Evolutionary conservation across 2,888 invertebrate species (phyloP).

Genomic region (Machimus rusticus): DNA sequence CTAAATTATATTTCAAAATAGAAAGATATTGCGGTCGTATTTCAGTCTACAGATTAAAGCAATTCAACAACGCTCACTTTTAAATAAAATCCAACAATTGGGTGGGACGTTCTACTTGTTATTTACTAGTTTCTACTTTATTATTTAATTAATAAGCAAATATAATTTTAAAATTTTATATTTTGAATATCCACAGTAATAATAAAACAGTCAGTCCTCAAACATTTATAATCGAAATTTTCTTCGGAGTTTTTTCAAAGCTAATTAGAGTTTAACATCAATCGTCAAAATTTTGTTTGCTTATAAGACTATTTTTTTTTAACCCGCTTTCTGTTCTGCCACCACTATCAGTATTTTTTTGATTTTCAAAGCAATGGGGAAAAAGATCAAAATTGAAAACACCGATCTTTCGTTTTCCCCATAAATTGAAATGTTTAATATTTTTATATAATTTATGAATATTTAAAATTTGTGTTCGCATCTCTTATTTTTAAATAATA

Average conservation of each 20-base stretch:
- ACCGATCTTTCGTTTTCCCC: not conserved
- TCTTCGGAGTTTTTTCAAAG: no score
- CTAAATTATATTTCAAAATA: not conserved
- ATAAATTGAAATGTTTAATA: no score
- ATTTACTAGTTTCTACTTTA: not conserved
- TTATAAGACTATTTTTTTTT: not conserved
- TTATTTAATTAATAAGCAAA: not conserved
- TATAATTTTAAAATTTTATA: no score
- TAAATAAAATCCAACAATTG: not conserved
- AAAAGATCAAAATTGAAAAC: not conserved
- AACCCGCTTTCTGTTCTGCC: no score
- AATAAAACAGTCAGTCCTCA: not conserved
- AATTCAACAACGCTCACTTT: not conserved
- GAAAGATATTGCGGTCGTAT: not conserved
- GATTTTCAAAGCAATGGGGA: not conserved
- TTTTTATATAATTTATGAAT: no score
- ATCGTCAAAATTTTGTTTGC: no score
- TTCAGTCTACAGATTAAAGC: not conserved
- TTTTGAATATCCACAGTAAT: no score
- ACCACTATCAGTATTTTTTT: not conserved
- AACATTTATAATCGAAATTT: not conserved
- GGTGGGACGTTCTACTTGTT: not conserved
- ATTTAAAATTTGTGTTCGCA: no score
- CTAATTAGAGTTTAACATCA: no score
- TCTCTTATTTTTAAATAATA: no score